Conservation (phyloP, 2,888 invertebrate genomes). For the Anticlea derivata region DNA sequence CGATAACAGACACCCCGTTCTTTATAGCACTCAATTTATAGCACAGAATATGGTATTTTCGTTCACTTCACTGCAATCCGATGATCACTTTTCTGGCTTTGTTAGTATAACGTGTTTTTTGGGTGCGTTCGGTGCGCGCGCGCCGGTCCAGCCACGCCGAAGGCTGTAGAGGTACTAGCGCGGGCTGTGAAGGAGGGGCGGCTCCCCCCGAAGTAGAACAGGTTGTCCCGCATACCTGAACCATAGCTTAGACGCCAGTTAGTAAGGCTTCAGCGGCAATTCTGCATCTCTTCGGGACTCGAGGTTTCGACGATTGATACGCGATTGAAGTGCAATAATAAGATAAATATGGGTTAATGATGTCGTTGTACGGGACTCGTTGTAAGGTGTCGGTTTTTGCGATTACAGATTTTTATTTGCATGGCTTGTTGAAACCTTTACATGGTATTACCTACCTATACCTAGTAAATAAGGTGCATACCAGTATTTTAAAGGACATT, state of each 20-base stretch:
- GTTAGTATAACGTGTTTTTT: slow-evolving; percentile 30
- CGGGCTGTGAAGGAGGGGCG: slow-evolving; percentile 42
- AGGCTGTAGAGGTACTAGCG: slow-evolving; percentile 65
- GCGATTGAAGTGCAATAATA: slow-evolving; percentile 55
- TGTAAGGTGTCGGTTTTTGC: slow-evolving; percentile 16
- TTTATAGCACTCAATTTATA: slow-evolving; percentile 28
- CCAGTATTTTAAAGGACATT: too few relatives aligned
- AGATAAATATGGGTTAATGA: slow-evolving; percentile 53
- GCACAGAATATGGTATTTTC: slow-evolving; percentile 28
- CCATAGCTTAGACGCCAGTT: slow-evolving; percentile 40
- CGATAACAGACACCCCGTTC: slow-evolving; percentile 37
- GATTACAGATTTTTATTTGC: neutral
- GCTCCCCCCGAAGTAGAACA: slow-evolving; percentile 59
- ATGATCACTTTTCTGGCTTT: slow-evolving; percentile 48
- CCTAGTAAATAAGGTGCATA: too few relatives aligned
- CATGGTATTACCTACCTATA: neutral
- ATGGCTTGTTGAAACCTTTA: neutral
- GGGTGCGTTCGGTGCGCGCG: slow-evolving; percentile 44
- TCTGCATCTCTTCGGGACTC: slow-evolving; percentile 61
- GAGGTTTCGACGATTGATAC: slow-evolving; percentile 62
- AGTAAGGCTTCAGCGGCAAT: slow-evolving; percentile 60
- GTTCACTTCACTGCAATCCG: slow-evolving; percentile 78
- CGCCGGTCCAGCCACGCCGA: slow-evolving; percentile 55
- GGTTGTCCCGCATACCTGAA: slow-evolving; percentile 68
- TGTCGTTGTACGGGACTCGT: slow-evolving; percentile 32